A percentile compares a stretch with the other conserved stretches of the same genome.
phyloP scores from a whole-genome alignment of 2,113 vertebrate species.

The Eupsittula cactorum region DNA sequence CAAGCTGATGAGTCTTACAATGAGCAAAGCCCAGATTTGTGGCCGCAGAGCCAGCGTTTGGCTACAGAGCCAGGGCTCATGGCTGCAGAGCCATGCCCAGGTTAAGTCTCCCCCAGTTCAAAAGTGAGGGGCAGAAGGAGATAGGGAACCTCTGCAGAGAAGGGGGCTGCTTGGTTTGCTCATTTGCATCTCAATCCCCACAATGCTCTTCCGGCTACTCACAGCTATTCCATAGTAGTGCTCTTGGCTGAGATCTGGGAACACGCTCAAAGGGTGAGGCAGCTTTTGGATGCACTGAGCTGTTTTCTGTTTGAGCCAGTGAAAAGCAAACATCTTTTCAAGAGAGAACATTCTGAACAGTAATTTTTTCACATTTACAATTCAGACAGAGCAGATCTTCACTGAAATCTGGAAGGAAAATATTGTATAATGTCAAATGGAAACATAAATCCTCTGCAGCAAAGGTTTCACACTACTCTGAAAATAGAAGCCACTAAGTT shows the following conservation, averaged over 20 bases:
- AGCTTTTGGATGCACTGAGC: conserved; percentile 73
- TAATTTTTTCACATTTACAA: conserved; percentile 42
- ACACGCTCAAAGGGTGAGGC: conserved; percentile 72
- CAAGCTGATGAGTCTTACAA: neutral
- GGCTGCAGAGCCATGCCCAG: neutral
- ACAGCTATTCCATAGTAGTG: conserved; percentile 70
- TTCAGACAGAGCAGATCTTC: conserved; percentile 43
- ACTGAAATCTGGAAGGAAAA: conserved; percentile 26
- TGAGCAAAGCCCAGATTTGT: neutral
- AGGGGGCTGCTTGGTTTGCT: conserved; percentile 50
- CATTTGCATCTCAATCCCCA: conserved; percentile 74
- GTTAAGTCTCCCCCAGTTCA: conserved; percentile 21
- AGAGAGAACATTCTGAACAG: conserved; percentile 65
- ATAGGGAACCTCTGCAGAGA: conserved; percentile 46
- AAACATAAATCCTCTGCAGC: conserved; percentile 19
- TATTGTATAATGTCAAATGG: conserved; percentile 28
- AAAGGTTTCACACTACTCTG: neutral
- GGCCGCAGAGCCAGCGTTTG: neutral
- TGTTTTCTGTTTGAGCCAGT: conserved; percentile 70
- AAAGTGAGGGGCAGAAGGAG: conserved; percentile 53
- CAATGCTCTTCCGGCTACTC: conserved; percentile 74
- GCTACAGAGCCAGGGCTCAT: neutral
- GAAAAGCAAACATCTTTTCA: conserved; percentile 73
- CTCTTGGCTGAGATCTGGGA: conserved; percentile 72
- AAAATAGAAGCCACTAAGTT: conserved; percentile 1